These are phyloP conservation scores for Eupsittula cactorum DNA, from an alignment of 2,113 vertebrate genomes.

Conservation along the genomic window DNA sequence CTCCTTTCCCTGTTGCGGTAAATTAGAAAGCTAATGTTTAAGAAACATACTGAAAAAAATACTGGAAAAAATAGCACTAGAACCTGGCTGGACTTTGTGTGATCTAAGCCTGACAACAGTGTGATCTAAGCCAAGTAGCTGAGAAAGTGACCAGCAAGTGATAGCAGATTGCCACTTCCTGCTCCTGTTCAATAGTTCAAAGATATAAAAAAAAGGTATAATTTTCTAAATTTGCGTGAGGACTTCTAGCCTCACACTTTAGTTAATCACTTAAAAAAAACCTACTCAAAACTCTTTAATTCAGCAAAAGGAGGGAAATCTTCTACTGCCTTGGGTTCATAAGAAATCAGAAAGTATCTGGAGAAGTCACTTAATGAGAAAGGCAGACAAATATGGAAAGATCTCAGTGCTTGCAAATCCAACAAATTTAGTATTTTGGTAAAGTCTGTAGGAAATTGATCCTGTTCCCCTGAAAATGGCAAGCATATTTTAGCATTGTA, in stretches of 20 bases:
- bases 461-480: not conserved
- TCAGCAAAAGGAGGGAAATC: not conserved
- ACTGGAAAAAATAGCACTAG: accelerated
- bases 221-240: not conserved
- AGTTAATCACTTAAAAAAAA: not conserved
- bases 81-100: not conserved
- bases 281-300: not conserved
- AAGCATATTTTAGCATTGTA: slow-evolving; percentile 6
- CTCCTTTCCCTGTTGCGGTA: not conserved
- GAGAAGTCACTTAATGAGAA: slow-evolving; percentile 10
- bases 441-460: slow-evolving; percentile 26
- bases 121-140: not conserved
- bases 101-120: not conserved
- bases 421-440: not conserved
- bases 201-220: not conserved
- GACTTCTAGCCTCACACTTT: not conserved
- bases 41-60: not conserved
- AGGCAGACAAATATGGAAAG: not conserved
- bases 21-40: not conserved
- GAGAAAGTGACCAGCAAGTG: not conserved
- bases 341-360: slow-evolving; percentile 6
- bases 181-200: not conserved
- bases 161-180: not conserved
- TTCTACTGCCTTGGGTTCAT: slow-evolving; percentile 7
- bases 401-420: not conserved